Percentiles rank a stretch among this genome's conserved stretches.
Conservation (phyloP, 2,797 vertebrate species). For the Ceryle rudis region DNA sequence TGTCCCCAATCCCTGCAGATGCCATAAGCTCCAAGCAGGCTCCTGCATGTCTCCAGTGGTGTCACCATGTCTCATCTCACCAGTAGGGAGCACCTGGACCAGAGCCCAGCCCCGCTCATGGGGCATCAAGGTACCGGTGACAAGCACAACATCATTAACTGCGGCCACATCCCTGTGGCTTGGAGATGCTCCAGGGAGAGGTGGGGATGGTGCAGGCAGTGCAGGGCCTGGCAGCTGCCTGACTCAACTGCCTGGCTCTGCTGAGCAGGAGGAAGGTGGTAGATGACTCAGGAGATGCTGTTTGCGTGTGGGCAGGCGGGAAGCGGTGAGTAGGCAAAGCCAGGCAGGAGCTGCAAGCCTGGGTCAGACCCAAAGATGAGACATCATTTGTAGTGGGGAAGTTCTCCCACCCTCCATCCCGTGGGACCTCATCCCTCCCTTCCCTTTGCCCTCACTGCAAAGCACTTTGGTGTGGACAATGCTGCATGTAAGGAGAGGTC, state of each 20-base stretch:
- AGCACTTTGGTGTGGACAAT: accelerated
- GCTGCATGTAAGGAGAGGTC: neutral
- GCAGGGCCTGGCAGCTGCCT: neutral
- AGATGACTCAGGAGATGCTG: conserved; percentile 51
- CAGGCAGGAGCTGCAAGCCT: neutral
- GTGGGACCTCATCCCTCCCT: neutral
- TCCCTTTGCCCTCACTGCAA: neutral
- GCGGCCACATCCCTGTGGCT: accelerated
- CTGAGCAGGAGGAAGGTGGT: neutral
- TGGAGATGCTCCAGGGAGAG: conserved; percentile 4
- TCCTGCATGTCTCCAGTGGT: neutral
- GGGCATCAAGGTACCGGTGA: neutral
- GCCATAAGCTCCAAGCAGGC: neutral
- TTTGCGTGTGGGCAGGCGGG: neutral
- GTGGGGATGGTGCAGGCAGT: neutral
- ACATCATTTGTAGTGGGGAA: neutral
- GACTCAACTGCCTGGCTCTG: neutral
- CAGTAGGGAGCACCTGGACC: accelerated
- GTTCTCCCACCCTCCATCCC: neutral
- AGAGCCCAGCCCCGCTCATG: neutral
- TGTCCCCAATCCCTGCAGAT: neutral
- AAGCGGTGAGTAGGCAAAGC: conserved; percentile 35
- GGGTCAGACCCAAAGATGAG: neutral
- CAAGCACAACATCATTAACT: neutral
- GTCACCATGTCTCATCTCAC: neutral